These are phyloP conservation scores for Phoxinus phoxinus DNA, from an alignment of 2,113 vertebrate species.

Conservation along the genomic window DNA sequence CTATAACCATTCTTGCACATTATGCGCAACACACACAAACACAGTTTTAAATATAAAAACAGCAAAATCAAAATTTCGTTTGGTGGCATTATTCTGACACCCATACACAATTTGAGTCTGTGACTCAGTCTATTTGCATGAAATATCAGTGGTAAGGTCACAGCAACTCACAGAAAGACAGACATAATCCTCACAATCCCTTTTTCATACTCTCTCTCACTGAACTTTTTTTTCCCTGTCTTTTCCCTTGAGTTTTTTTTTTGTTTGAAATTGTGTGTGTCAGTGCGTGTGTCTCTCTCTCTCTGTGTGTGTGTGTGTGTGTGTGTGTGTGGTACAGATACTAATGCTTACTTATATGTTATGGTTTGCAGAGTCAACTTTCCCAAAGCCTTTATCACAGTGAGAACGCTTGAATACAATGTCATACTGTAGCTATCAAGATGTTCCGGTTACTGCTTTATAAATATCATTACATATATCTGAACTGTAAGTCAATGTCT, in stretches of 20 bases:
- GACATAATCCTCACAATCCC: constrained; percentile 3
- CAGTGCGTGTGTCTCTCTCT: too few relatives aligned
- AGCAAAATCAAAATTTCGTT: neutral
- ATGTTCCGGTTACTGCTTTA: neutral
- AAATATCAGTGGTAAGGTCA: constrained; percentile 19
- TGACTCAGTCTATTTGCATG: constrained; percentile 23
- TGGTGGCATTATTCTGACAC: neutral
- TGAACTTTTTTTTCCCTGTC: neutral
- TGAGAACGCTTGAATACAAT: neutral
- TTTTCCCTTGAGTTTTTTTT: neutral
- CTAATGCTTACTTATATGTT: neutral
- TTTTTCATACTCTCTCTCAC: constrained; percentile 10
- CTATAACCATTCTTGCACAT: neutral
- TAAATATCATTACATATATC: neutral
- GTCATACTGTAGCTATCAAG: neutral
- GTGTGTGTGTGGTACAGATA: neutral
- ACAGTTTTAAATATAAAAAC: neutral
- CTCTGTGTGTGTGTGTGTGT: neutral
- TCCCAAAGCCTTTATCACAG: neutral
- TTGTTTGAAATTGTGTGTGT: neutral
- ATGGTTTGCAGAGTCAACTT: neutral
- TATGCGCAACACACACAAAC: neutral
- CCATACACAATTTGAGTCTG: constrained; percentile 7
- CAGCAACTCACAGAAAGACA: constrained; percentile 26
- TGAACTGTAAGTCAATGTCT: neutral